Evolutionary conservation across 2,797 vertebrate species (phyloP), one percentile per base, ranked within the genome.

Genomic region (Falco columbarius): DNA sequence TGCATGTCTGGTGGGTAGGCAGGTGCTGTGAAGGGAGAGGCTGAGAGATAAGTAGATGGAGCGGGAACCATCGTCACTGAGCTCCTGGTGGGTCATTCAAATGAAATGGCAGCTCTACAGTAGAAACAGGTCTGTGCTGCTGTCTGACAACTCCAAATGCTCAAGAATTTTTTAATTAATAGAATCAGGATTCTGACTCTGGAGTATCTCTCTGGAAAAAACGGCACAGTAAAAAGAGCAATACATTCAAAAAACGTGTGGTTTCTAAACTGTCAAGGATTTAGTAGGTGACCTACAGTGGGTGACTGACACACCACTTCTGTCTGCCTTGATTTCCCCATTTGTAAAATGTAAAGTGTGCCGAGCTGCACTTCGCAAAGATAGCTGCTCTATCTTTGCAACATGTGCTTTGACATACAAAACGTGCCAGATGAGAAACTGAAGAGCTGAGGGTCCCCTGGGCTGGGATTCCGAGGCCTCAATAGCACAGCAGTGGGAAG

Each of bases 361-460:
- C 55, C 1, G 14, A 81, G 84, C 86, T 73, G 95, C 89, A 77
- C 88, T 95, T 63, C 77, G 80, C 56, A 72, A 58, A 82, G 83
- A 74, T 36, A 55, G 89, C 71, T 56, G 56, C 51, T 82, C 89
- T 89, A 42, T 77, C 81, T 24, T 59, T 72, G 89, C 89, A 85
- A 58, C 79, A 65, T 36, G 90, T 92, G 93, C 91, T 68, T 86
- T 67, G 92, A 93, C 81, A 70, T 20, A 65, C 65, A 94, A 62
- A 95, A 92, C 29, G 10, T 92, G 94, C 92, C 91, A 90, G 93
- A 96, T 68, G 93, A 96, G 94, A 68, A 86, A 87, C 79, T 91
- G 77, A 96, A 92, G 77, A 77, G 90, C 89, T 55, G 38, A 85
- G 86, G 68, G 90, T 95, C 95, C 90, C 92, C 93, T 54, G 91